A percentile compares a stretch with the other conserved stretches of the same genome.
These are phyloP conservation scores for Lordiphosa mommai DNA, from an alignment of 1,140 invertebrate species.

Conservation along the genomic window DNA sequence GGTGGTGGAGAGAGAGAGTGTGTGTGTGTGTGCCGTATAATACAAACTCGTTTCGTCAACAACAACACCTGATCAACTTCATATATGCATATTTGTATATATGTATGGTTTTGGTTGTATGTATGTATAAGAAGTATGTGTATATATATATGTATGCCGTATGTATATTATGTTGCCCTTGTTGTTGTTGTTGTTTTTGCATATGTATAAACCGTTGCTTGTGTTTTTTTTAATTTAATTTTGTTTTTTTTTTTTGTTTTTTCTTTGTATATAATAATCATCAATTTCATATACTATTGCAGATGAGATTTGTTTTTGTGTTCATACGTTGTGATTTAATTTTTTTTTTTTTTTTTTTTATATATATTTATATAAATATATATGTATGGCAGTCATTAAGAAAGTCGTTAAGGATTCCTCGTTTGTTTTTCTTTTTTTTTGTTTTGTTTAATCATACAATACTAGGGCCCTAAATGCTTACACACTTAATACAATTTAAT, in stretches of 20 bases:
- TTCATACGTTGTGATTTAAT: constrained; percentile 18
- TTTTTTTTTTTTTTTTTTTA: constrained; percentile 31
- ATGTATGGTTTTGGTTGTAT: background rate
- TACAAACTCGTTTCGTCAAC: constrained; percentile 13
- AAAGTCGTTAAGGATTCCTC: constrained; percentile 74
- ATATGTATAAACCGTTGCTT: background rate
- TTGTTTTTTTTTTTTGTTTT: background rate
- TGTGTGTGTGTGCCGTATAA: constrained; percentile 16
- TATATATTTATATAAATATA: constrained; percentile 25
- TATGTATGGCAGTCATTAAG: constrained; percentile 75
- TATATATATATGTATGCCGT: constrained; percentile 20
- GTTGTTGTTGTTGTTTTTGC: background rate
- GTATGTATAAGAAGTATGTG: background rate
- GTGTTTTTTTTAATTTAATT: too few relatives aligned
- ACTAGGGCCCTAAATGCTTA: constrained; percentile 54
- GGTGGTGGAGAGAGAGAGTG: background rate
- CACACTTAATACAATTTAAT: constrained; percentile 32
- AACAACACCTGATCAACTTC: background rate
- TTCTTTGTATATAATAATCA: background rate
- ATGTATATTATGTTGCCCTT: constrained; percentile 1
- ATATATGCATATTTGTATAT: constrained; percentile 3
- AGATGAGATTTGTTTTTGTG: background rate
- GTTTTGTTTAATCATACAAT: constrained; percentile 36
- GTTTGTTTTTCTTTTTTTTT: constrained; percentile 12
- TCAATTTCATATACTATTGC: constrained; percentile 11